phyloP scores from a whole-genome alignment of 2,888 invertebrate genomes.

The Muschampia plurimacula region DNA sequence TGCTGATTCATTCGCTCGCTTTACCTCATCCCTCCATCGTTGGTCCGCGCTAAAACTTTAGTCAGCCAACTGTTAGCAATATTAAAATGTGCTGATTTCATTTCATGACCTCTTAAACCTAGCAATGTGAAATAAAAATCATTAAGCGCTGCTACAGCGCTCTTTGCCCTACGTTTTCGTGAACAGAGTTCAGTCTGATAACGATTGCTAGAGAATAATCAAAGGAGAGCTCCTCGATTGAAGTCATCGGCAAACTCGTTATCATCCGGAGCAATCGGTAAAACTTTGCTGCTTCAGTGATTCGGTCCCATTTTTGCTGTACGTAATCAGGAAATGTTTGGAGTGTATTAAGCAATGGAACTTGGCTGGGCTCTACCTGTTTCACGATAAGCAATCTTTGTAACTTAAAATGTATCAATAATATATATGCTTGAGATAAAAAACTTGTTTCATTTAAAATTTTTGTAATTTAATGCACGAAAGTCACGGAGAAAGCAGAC shows the following conservation, averaged over 20 bases:
- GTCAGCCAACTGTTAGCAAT: too few species aligned
- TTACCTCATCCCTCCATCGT: too few species aligned
- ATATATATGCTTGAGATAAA: too few species aligned
- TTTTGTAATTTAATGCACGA: too few species aligned
- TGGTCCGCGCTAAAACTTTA: too few species aligned
- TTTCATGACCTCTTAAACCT: not conserved
- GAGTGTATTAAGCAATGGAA: not conserved
- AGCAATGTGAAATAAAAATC: not conserved
- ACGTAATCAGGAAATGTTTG: not conserved
- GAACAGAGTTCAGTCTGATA: not conserved
- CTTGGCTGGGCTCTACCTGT: not conserved
- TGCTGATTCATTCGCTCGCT: too few species aligned
- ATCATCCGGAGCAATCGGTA: constrained; percentile 22
- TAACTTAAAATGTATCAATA: too few species aligned
- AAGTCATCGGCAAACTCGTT: constrained; percentile 28
- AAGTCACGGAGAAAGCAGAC: too few species aligned
- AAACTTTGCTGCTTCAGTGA: constrained; percentile 8
- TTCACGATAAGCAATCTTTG: too few species aligned
- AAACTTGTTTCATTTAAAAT: too few species aligned
- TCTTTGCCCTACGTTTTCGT: not conserved
- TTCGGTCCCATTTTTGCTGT: constrained; percentile 12
- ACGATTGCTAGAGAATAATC: constrained; percentile 1
- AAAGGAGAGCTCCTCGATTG: not conserved
- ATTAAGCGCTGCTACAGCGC: not conserved
- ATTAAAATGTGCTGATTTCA: too few species aligned